Base-by-base conservation (phyloP, 2,113 vertebrate species). In the Pteronura brasiliensis region DNA sequence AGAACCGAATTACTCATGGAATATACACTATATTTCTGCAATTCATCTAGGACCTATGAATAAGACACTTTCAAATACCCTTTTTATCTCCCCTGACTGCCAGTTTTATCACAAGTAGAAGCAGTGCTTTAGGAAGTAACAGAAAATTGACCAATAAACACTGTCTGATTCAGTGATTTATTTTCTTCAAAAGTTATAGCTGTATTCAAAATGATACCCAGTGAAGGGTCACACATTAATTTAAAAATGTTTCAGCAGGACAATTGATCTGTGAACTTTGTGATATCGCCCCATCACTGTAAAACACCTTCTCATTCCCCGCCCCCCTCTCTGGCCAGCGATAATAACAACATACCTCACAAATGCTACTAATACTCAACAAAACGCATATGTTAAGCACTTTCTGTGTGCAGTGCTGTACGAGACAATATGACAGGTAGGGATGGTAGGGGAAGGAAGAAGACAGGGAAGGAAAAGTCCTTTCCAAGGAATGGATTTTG, bases 131-230 rank as follows among this genome's bases (percentile, higher is more conserved):
- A 97, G 88, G 93, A 97, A 96, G 82, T 79, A 84, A 92, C 87
- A 90, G 76, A 77, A 88, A 88, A 77, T 7, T 15, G 84, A 91
- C 90, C 97, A 96, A 98, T 96, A 97, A 96, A 95, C 87, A 77
- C 81, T 59, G 93, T 86, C 92, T 92, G 87, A 92, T 84, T 93
- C 71, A 0, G n/a, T 85, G 93, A 88, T 94, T 98, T 98, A 95
- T 96, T 94, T 97, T 81, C 90, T 88, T 97, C 88, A 91, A 85
- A 97, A 79, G 81, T 93, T 96, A 97, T 88, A 47, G 55, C 94
- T 82, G 52, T 94, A 31, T 94, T 97, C 96, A 88, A 80, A 95
- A 69, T 93, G 95, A 96, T 80, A 91, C 36, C 81, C 96, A 97
- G 65, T n/a, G 44, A 96, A 95, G 93, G 94, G 85, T 91, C 94